Evolutionary conservation across 2,113 vertebrate species (phyloP), one percentile per base, ranked within the genome.

Genomic region (Otus sunia): DNA sequence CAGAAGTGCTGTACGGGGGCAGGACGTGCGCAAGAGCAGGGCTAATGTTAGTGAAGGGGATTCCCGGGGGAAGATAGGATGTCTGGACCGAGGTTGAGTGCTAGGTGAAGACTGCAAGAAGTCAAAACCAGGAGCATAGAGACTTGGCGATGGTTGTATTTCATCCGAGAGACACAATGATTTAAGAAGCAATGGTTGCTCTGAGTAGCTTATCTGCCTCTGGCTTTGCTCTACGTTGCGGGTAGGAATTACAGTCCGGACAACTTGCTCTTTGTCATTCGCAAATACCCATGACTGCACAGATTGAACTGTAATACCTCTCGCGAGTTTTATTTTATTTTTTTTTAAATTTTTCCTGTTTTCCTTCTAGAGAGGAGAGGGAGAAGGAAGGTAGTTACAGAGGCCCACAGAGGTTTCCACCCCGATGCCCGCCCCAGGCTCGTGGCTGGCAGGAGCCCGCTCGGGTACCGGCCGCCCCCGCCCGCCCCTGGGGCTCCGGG

Each of bases 281-380:
- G 1, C 67, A 22, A 30, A 19, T 15, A 5, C 49, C 34, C 53
- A 3, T 12, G 17, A 4, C 27, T 43, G n/a, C 58, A 15, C 53
- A 9, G 56, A 30, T 2, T 6, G 49, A 41, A 47, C 29, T 14
- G 73, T 52, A 52, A 3, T 20, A 17, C 60, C 52, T 47, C 36
- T 19, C 3, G 0, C 9, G 16, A 45, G n/a, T n/a, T n/a, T n/a
- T n/a, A n/a, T n/a, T 32, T 11, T 10, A 3, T 32, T 18, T 1
- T 15, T 2, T 27, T 9, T 19, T 13, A 22, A 8, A 2, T 4
- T 15, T 22, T 7, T 6, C 4, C 1, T 20, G 2, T 3, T 18
- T 25, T 12, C 8, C 20, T 37, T 26, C 45, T 29, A 14, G 84
- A 36, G 23, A n/a, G n/a, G 20, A 36, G 52, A 17, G 29, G 37